Conservation (phyloP, 2,888 invertebrate species). For the Lithophane socia region DNA sequence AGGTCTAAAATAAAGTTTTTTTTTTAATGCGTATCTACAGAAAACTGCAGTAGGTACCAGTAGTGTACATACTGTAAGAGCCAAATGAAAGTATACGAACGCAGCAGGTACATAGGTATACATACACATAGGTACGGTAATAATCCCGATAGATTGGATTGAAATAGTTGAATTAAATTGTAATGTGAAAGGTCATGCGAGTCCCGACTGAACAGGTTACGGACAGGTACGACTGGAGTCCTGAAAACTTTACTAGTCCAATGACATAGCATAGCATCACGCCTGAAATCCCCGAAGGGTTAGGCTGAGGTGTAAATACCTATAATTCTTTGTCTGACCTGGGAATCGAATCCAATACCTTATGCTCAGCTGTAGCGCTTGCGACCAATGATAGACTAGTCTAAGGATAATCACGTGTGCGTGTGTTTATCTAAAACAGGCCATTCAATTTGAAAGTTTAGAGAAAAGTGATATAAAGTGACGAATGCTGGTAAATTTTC, state of each 20-base stretch:
- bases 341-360: no score
- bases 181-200: slow-evolving; percentile 53
- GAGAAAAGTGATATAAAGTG: no score
- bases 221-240: neutral
- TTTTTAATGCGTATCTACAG: neutral
- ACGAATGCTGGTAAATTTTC: no score
- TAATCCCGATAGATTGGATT: slow-evolving; percentile 34
- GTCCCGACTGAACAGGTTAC: slow-evolving; percentile 14
- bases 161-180: slow-evolving; percentile 48
- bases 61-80: neutral
- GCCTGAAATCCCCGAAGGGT: no score
- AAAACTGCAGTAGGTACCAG: slow-evolving; percentile 16
- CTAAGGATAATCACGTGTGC: no score
- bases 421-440: no score
- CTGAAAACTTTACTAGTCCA: slow-evolving; percentile 44
- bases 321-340: no score
- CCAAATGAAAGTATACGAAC: neutral
- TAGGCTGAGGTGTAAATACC: no score
- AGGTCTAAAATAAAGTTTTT: no score
- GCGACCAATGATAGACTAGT: no score
- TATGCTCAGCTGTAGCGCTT: no score
- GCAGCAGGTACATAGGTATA: neutral
- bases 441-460: no score
- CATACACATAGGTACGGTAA: neutral
- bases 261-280: neutral